These are phyloP conservation scores for Andricus quercusramuli DNA, from an alignment of 2,888 invertebrate species.

Conservation along the genomic window DNA sequence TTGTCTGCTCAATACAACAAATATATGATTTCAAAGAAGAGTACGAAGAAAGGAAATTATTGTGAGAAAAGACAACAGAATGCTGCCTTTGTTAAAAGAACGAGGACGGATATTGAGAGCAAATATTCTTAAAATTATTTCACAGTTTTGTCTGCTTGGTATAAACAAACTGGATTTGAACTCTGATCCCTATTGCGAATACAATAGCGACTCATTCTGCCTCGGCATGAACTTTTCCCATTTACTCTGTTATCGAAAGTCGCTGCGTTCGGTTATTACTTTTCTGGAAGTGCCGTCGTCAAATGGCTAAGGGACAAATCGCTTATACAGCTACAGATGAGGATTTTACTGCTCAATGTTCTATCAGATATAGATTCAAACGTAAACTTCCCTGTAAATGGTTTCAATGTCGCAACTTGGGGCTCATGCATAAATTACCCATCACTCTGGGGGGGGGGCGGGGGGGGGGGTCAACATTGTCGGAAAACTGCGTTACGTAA, in stretches of 20 bases:
- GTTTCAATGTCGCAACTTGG: not conserved
- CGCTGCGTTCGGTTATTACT: constrained; percentile 34
- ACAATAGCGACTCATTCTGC: constrained; percentile 29
- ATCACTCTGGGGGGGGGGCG: too few species aligned
- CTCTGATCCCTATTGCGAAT: constrained; percentile 37
- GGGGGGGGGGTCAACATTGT: too few species aligned
- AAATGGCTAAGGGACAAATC: constrained; percentile 26
- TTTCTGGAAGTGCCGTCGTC: constrained; percentile 24
- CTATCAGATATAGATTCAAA: constrained; percentile 3
- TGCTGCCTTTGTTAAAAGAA: not conserved
- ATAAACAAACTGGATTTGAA: constrained; percentile 29
- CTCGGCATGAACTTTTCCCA: constrained; percentile 36
- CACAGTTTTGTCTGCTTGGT: constrained; percentile 19
- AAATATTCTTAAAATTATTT: constrained; percentile 33
- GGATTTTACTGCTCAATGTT: constrained; percentile 27
- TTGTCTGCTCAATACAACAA: not conserved
- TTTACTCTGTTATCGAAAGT: constrained; percentile 36
- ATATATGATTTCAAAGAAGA: not conserved
- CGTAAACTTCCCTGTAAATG: not conserved
- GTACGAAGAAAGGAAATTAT: not conserved
- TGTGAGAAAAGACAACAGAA: not conserved
- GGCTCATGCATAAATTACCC: too few species aligned
- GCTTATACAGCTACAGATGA: constrained; percentile 14
- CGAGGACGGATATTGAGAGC: constrained; percentile 2
- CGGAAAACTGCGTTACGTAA: too few species aligned